Evolutionary conservation across 2,797 vertebrate species (phyloP), one percentile per base, ranked within the genome.

Genomic region (Chaetodon trifasciatus): DNA sequence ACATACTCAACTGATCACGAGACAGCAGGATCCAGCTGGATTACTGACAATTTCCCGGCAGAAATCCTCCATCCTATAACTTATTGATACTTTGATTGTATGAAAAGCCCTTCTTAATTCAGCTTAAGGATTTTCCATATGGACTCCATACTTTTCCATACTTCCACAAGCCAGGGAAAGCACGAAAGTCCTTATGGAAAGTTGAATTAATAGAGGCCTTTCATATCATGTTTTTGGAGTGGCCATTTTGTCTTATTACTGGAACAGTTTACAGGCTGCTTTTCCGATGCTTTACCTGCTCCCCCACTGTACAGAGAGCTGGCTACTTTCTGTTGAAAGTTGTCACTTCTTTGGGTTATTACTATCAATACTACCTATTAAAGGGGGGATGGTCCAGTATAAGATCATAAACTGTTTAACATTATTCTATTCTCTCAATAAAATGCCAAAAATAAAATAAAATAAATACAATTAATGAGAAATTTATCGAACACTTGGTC

Each of bases 181-280:
- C 23, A 24, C 66, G 15, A 50, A 50, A 23, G 49, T 64, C 64
- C 52, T 74, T 71, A 78, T 72, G 85, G 82, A 89, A 91, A 82
- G 58, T 69, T 84, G 76, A 73, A 82, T 81, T 86, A 88, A 88
- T 73, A 57, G 89, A 76, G 69, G 81, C 62, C 84, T 88, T 90
- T 93, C 76, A 91, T 71, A n/a, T 74, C 10, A 76, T 78, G 60
- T 87, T 83, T 86, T 75, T 71, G 39, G 70, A 83, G 62, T n/a
- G 46, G 46, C 39, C 47, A 37, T 83, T 57, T 71, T 64, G 74
- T 76, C 61, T 79, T 74, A 61, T 39, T 28, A 55, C 35, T 65
- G 40, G 79, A 89, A 81, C 63, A 70, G 62, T 74, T 84, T 37
- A 61, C 46, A 37, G 32, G 8, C 70, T 58, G 56, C 56, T 76